Evolutionary conservation across 2,888 invertebrate species (phyloP).

Genomic region (Panorpa germanica): DNA sequence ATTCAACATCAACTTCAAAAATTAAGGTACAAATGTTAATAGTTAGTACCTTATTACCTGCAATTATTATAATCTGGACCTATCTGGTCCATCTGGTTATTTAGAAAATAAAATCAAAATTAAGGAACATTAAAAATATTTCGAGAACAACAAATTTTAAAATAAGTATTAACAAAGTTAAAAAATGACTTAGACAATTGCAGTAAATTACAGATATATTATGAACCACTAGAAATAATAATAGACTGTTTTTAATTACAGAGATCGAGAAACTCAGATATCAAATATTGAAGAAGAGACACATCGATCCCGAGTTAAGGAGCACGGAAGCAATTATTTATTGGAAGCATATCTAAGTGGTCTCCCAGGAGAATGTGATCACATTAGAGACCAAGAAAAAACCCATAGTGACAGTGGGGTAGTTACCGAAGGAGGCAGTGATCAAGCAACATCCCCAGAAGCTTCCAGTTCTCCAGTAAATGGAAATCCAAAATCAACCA

Average conservation of each 20-base stretch:
- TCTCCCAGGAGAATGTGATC: slow-evolving; percentile 27
- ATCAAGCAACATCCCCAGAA: slow-evolving; percentile 25
- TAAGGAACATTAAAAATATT: too few species aligned
- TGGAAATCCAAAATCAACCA: slow-evolving; percentile 19
- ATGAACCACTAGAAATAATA: not conserved
- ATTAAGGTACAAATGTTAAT: slow-evolving; percentile 17
- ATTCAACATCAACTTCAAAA: slow-evolving; percentile 27
- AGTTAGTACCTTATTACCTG: too few species aligned
- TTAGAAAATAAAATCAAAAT: too few species aligned
- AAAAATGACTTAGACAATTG: not conserved
- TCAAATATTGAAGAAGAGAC: slow-evolving; percentile 60
- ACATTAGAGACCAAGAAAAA: slow-evolving; percentile 16
- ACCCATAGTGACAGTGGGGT: slow-evolving; percentile 53
- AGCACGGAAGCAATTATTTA: slow-evolving; percentile 62
- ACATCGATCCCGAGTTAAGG: slow-evolving; percentile 49
- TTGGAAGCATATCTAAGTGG: slow-evolving; percentile 54
- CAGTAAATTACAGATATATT: not conserved
- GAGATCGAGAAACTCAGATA: slow-evolving; percentile 61
- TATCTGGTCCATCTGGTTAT: too few species aligned
- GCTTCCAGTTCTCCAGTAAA: slow-evolving; percentile 17
- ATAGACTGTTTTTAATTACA: slow-evolving; percentile 16
- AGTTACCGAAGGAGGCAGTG: slow-evolving; percentile 43
- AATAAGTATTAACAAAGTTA: too few species aligned
- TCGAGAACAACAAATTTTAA: too few species aligned
- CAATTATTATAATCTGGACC: too few species aligned